Base-by-base conservation (phyloP, 35 echinoderm and acorn worm genomes). In the Chiridota heheva region DNA sequence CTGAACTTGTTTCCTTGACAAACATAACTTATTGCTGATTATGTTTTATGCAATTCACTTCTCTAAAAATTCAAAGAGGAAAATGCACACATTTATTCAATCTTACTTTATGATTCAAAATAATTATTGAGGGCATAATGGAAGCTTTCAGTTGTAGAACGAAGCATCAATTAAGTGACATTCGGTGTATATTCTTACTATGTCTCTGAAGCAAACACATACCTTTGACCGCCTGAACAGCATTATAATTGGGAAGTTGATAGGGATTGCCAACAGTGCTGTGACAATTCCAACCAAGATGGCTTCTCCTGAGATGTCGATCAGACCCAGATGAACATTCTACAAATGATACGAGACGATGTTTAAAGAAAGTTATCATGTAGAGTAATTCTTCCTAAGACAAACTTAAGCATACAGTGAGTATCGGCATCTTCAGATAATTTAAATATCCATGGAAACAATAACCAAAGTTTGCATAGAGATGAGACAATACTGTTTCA, bases 241-340 rank as follows among this genome's bases (percentile, higher is more conserved):
- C 89, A 98, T 91, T 42, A 98, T 91, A 40, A 98, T 79, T 22
- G 95, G 89, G 36, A 88, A 91, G 80, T 91, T 91, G 56, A 92
- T 82, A 7, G 95, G 95, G 36, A 98, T 88, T 12, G 95, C 89
- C 2, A 98, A 1, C 30, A 92, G 59, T n/a, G 89, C 95, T 48
- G 89, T 88, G 7, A 92, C 57, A 7, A 98, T 98, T 40, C 95
- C 95, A 85, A 88, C 73, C 12, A 85, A 25, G 8, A 98, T 73
- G 0, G 89, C 70, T 69, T 98, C 95, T 48, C 84, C 89, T 17
- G 95, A 92, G 1, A 98, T 84, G 64, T 91, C 88, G 5, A 22
- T 13, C 10, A 10, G 10, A 10, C 85, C 85, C 6, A 88, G 79
- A 70, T 88, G 73, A 78, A 85, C 41, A 42, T 85, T 75, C 89